phyloP scores from a whole-genome alignment of 1,140 invertebrate species.

The Hypsibius dujardini region DNA sequence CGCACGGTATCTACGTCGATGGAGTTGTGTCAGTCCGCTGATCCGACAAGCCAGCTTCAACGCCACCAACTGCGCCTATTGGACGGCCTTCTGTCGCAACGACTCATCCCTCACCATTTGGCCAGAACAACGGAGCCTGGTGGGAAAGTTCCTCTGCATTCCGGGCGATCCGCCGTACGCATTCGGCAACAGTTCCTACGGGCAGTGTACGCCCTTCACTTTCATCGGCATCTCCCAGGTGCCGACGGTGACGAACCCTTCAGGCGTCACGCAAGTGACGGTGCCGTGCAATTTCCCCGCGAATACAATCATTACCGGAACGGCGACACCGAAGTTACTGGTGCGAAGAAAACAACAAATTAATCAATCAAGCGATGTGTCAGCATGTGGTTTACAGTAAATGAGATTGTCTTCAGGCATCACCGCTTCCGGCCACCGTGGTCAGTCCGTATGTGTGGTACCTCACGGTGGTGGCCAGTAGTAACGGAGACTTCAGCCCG shows the following conservation, averaged over 20 bases:
- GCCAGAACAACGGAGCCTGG: not conserved
- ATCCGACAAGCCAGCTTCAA: constrained; percentile 10
- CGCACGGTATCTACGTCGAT: not conserved
- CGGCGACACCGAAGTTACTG: not conserved
- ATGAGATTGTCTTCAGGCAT: not conserved
- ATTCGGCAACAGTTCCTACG: not conserved
- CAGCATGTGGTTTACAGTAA: not conserved
- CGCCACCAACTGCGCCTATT: constrained; percentile 1
- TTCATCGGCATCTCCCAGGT: not conserved
- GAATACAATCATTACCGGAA: not conserved
- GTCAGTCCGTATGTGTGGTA: not conserved
- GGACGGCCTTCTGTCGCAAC: not conserved
- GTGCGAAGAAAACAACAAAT: not conserved
- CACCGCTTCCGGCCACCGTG: not conserved
- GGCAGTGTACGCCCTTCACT: constrained; percentile 9
- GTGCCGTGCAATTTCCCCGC: not conserved
- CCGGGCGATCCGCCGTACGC: constrained; percentile 14
- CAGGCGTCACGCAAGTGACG: not conserved
- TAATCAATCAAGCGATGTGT: not conserved
- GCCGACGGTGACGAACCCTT: not conserved
- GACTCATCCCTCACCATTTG: not conserved
- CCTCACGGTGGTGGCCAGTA: not conserved
- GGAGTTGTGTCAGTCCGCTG: not conserved
- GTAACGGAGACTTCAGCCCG: constrained; percentile 12
- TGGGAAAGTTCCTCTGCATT: not conserved